Percentiles rank a stretch among this genome's conserved stretches.
These are phyloP conservation scores for Hypothenemus hampei DNA, from an alignment of 1,140 invertebrate species.

Conservation along the genomic window DNA sequence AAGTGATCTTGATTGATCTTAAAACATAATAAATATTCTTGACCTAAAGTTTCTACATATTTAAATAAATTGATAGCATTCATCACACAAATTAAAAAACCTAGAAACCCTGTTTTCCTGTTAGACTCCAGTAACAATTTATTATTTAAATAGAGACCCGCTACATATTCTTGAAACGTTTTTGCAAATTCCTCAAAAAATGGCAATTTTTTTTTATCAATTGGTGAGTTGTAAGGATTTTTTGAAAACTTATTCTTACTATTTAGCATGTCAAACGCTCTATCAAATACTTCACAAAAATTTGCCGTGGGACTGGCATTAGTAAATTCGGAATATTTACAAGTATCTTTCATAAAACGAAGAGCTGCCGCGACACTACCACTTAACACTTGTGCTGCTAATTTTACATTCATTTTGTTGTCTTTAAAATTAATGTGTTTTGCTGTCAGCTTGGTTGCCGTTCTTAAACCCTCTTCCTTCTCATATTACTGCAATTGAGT, in stretches of 20 bases:
- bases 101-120: conserved; percentile 7
- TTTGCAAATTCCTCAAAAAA: neutral
- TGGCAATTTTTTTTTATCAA: neutral
- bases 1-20: conserved; percentile 21
- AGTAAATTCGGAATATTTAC: conserved; percentile 19
- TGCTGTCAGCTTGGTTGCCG: conserved; percentile 27
- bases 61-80: conserved; percentile 13
- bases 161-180: conserved; percentile 5
- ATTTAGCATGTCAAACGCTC: conserved; percentile 32
- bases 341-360: conserved; percentile 21
- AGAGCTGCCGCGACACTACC: conserved; percentile 27
- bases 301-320: conserved; percentile 14
- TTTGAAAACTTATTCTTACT: conserved; percentile 28
- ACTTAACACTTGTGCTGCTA: conserved; percentile 25
- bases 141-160: neutral
- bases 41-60: neutral
- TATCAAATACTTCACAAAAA: conserved; percentile 30
- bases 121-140: neutral
- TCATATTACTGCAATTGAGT: conserved; percentile 27
- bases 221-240: conserved; percentile 2
- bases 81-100: conserved; percentile 4
- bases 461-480: conserved; percentile 22
- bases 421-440: conserved; percentile 31
- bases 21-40: conserved; percentile 9
- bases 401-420: too few relatives aligned